phyloP scores from a whole-genome alignment of 1,140 invertebrate genomes.

The Venustaconcha ellipsiformis region DNA sequence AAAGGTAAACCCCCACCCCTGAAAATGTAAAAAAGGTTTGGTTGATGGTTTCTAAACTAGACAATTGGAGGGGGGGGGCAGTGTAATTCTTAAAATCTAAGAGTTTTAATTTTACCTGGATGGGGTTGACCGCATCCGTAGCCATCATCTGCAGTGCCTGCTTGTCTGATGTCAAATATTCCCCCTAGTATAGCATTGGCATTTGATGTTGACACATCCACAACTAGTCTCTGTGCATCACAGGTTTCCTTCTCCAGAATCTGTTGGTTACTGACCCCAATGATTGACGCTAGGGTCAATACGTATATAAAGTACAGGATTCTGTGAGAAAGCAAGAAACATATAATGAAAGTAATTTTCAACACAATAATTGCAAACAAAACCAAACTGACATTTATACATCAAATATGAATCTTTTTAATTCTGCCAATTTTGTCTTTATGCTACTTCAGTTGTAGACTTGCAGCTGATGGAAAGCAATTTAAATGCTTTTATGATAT shows the following conservation, averaged over 20 bases:
- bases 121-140: conserved; percentile 31
- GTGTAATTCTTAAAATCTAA: neutral
- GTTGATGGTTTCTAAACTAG: neutral
- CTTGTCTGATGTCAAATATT: conserved; percentile 28
- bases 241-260: conserved; percentile 36
- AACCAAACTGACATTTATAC: no score
- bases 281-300: no score
- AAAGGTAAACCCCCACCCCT: neutral
- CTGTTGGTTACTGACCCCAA: conserved; percentile 8
- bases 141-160: conserved; percentile 12
- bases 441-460: no score
- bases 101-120: conserved; percentile 6
- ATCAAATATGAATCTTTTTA: no score
- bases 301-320: no score
- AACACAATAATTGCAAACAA: no score
- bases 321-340: no score
- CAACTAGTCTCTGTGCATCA: conserved; percentile 16
- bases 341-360: no score
- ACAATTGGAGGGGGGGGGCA: no score
- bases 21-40: neutral
- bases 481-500: no score
- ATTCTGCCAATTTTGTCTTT: no score
- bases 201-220: conserved; percentile 13
- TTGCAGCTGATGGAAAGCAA: no score
- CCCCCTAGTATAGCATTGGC: conserved; percentile 40